phyloP scores from a whole-genome alignment of 2,113 vertebrate genomes.

The Sinocyclocheilus maitianheensis region DNA sequence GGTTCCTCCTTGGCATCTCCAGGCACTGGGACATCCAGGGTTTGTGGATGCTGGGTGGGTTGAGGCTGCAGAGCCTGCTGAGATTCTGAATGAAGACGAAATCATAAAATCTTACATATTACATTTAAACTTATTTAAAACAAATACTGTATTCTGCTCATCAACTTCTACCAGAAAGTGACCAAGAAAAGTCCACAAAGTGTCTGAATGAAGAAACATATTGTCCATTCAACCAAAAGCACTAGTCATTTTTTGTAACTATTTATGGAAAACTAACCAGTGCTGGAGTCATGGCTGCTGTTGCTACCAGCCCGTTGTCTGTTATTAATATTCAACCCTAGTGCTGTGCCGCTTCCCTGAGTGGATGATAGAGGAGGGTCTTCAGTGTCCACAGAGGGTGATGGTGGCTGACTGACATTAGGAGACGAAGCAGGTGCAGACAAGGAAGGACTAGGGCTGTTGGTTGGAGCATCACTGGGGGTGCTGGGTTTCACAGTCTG shows the following conservation, averaged over 20 bases:
- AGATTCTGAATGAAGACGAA: conserved; percentile 65
- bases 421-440: conserved; percentile 72
- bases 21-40: conserved; percentile 67
- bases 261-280: conserved; percentile 69
- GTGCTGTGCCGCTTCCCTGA: conserved; percentile 59
- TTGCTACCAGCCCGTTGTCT: conserved; percentile 77
- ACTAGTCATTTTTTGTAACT: not conserved
- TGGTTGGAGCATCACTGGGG: conserved; percentile 54
- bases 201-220: not conserved
- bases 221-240: not conserved
- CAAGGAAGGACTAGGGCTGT: conserved; percentile 71
- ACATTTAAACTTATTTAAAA: not conserved
- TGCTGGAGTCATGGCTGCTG: conserved; percentile 81
- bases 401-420: conserved; percentile 74
- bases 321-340: conserved; percentile 60
- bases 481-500: conserved; percentile 56
- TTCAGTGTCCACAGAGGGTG: conserved; percentile 75
- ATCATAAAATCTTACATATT: not conserved
- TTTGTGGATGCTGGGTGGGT: conserved; percentile 65
- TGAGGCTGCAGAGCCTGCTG: conserved; percentile 73
- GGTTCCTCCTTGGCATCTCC: conserved; percentile 79
- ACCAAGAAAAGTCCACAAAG: not conserved
- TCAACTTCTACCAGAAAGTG: not conserved
- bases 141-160: not conserved
- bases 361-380: conserved; percentile 66